Conservation (phyloP, 2,797 vertebrate genomes). For the Capromys pilorides region DNA sequence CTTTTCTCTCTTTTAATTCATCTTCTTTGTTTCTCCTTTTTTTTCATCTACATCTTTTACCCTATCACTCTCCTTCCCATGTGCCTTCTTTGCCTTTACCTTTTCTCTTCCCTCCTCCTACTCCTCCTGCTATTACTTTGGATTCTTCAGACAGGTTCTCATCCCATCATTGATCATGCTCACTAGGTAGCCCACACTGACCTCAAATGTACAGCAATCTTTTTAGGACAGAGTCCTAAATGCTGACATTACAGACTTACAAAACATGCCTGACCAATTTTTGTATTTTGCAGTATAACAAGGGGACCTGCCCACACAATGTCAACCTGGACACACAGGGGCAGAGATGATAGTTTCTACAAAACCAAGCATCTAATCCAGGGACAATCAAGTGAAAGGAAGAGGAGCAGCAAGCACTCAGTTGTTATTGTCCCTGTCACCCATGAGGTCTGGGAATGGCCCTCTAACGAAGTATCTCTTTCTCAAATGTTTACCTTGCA, state of each 20-base stretch:
- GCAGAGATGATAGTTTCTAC: neutral
- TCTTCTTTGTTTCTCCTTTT: neutral
- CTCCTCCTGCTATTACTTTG: neutral
- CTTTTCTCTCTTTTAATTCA: neutral
- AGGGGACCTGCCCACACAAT: neutral
- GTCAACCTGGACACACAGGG: neutral
- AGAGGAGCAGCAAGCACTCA: neutral
- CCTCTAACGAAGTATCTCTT: neutral
- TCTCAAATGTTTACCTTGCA: neutral
- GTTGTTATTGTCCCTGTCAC: neutral
- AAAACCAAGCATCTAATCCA: neutral
- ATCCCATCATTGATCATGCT: neutral
- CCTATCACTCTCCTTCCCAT: neutral
- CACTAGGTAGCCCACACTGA: neutral
- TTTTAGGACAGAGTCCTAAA: neutral
- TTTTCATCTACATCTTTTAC: neutral
- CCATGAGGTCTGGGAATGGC: neutral
- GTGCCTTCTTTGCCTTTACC: too few relatives aligned
- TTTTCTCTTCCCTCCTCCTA: neutral
- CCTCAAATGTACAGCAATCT: neutral
- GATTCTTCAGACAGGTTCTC: neutral
- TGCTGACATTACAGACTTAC: neutral
- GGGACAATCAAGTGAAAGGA: neutral
- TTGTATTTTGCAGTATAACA: neutral
- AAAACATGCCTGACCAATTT: neutral